Evolutionary conservation across 2,797 vertebrate species (phyloP).

Genomic region (Hemitrygon akajei): DNA sequence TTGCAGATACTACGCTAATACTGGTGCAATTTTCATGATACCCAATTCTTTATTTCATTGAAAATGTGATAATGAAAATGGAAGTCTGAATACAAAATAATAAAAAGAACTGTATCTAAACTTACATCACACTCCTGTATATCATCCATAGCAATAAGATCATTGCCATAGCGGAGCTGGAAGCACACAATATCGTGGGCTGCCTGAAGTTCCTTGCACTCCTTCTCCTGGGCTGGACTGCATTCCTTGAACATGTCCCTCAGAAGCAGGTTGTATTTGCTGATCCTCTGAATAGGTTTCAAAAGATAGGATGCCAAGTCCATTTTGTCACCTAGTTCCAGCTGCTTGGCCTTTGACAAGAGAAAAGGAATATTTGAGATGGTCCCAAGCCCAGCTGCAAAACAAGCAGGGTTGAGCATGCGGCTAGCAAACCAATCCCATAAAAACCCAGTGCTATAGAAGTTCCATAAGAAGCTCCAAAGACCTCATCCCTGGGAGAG

Average conservation of each 20-base stretch:
- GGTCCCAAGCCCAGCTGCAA: too few species aligned
- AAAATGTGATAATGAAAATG: neutral
- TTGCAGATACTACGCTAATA: neutral
- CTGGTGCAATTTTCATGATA: neutral
- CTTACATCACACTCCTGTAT: slow-evolving; percentile 71
- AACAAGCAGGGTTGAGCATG: too few species aligned
- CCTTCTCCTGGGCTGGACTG: slow-evolving; percentile 45
- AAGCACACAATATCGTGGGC: slow-evolving; percentile 67
- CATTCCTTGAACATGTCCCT: slow-evolving; percentile 67
- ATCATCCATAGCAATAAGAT: slow-evolving; percentile 73
- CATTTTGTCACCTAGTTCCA: slow-evolving; percentile 64
- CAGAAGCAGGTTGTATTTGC: slow-evolving; percentile 71
- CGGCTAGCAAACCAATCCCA: too few species aligned
- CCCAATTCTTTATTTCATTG: neutral
- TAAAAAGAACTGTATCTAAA: neutral
- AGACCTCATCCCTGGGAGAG: too few species aligned
- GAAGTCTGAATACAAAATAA: neutral
- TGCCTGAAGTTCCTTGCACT: slow-evolving; percentile 59
- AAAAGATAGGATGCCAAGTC: slow-evolving; percentile 70
- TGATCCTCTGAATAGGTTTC: slow-evolving; percentile 74
- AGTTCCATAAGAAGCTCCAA: too few species aligned
- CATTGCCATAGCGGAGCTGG: slow-evolving; percentile 70
- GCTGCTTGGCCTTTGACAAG: slow-evolving; percentile 62
- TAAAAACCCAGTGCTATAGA: too few species aligned
- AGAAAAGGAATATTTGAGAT: slow-evolving; percentile 7